A percentile compares a stretch with the other conserved stretches of the same genome.
phyloP scores from a whole-genome alignment of 2,888 invertebrate species.

The Catotricha subobsoleta region DNA sequence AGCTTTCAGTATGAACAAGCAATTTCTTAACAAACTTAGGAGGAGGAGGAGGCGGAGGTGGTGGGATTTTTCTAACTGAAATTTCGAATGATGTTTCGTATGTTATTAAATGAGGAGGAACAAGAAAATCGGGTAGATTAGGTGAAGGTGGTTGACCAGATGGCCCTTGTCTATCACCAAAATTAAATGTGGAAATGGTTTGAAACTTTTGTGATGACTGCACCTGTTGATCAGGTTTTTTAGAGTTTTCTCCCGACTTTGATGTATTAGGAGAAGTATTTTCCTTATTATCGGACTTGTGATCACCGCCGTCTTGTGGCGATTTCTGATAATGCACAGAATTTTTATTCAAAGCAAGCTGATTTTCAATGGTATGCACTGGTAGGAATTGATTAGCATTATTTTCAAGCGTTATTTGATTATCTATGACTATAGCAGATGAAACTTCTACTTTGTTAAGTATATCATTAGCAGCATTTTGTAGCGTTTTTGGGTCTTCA shows the following conservation, averaged over 20 bases:
- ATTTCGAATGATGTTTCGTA: slow-evolving; percentile 30
- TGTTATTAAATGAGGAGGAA: slow-evolving; percentile 27
- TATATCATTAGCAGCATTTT: neutral
- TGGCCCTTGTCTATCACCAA: slow-evolving; percentile 13
- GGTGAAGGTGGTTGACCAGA: slow-evolving; percentile 17
- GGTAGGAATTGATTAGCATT: neutral
- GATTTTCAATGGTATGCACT: neutral
- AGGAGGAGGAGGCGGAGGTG: slow-evolving; percentile 24
- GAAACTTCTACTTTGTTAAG: neutral
- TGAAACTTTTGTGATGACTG: slow-evolving; percentile 1
- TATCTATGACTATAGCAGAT: neutral
- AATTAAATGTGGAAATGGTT: slow-evolving; percentile 9
- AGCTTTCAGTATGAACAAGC: slow-evolving; percentile 25
- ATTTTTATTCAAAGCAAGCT: neutral
- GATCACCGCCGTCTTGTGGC: slow-evolving; percentile 3
- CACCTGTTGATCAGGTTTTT: neutral
- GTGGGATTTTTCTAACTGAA: slow-evolving; percentile 23
- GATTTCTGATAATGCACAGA: neutral
- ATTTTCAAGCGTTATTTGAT: neutral
- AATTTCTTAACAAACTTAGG: slow-evolving; percentile 23
- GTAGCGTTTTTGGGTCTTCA: neutral
- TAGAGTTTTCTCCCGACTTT: slow-evolving; percentile 10
- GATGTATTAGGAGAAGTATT: slow-evolving; percentile 7
- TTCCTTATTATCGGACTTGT: neutral
- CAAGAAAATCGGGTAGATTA: slow-evolving; percentile 25